Evolutionary conservation across 2,797 vertebrate genomes (phyloP).

Genomic region (Hydrolagus colliei): DNA sequence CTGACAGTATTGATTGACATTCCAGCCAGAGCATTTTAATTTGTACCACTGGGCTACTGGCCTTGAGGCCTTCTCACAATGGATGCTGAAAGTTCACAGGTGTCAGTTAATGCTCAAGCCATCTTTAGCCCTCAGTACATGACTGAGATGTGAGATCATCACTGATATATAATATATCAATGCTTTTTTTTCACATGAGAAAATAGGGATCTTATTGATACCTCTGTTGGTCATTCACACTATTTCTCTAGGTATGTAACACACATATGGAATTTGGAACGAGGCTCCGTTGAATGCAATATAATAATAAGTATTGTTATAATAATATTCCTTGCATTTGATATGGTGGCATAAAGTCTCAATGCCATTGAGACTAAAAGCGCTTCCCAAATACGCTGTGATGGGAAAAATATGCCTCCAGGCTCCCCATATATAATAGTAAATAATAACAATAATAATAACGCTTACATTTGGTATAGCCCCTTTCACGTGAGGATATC

Average conservation of each 20-base stretch:
- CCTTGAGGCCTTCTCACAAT: neutral
- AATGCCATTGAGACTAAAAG: too few species aligned
- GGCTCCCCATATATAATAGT: too few species aligned
- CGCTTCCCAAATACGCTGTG: too few species aligned
- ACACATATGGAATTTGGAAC: neutral
- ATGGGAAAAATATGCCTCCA: too few species aligned
- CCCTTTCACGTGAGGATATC: too few species aligned
- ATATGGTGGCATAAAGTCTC: too few species aligned
- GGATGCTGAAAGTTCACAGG: neutral
- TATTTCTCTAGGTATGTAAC: too few species aligned
- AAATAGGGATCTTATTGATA: neutral
- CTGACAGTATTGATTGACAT: neutral
- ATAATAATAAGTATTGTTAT: too few species aligned
- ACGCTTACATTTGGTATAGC: too few species aligned
- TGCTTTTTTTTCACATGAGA: neutral
- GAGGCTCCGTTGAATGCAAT: neutral
- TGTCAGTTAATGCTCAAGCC: neutral
- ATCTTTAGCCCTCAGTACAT: neutral
- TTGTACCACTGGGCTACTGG: neutral
- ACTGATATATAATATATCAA: neutral
- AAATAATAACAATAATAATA: too few species aligned
- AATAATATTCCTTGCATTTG: too few species aligned
- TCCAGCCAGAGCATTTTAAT: neutral
- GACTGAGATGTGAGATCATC: neutral
- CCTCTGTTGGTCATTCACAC: too few species aligned